Base-by-base conservation (phyloP, 2,888 invertebrate species). In the Anthophora plumipes region DNA sequence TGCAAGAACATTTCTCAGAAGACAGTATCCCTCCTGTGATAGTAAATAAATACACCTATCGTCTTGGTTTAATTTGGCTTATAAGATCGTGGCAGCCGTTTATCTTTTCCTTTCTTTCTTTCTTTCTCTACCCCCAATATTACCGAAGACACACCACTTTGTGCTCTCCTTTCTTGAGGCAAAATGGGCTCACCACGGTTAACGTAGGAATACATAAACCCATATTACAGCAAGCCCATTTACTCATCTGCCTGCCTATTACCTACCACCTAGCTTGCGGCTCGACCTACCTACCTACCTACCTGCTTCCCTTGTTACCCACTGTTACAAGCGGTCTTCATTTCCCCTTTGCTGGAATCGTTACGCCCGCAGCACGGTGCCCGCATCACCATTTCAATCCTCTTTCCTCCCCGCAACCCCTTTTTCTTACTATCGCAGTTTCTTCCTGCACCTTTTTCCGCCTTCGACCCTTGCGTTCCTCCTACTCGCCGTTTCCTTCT, bases 261-360 rank as follows among this genome's bases (percentile, higher is more conserved):
- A 60, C 46, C 59, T 48, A 75, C 80, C 63, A 48, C 54, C 60
- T 14, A 25, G 31, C 61, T n/a, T 50, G 43, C 37, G 55, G 55
- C 46, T n/a, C 78, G 63, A 69, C 72, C 68, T 57, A 63, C 25
- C 71, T 54, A 69, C 72, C 68, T 57, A 63, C 25, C 71, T 54
- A 59, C 82, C 46, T 57, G 68, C 67, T 70, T 66, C 48, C 66
- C 74, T 73, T 74, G 63, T 71, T 70, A 74, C 63, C 69, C 22
- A 41, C 50, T 67, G 31, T 39, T 67, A 59, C 69, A 43, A 74
- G 52, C 63, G 25, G 61, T 66, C 67, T 64, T 71, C 76, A 66
- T 78, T 41, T 80, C 71, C 61, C 82, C 80, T 79, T 75, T 73
- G 73, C 76, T 50, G 50, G 78, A 83, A 87, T 85, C 84, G 85